Percentiles rank a stretch among this genome's conserved stretches.
phyloP scores from a whole-genome alignment of 2,113 vertebrate genomes.

The Neolamprologus longior region DNA sequence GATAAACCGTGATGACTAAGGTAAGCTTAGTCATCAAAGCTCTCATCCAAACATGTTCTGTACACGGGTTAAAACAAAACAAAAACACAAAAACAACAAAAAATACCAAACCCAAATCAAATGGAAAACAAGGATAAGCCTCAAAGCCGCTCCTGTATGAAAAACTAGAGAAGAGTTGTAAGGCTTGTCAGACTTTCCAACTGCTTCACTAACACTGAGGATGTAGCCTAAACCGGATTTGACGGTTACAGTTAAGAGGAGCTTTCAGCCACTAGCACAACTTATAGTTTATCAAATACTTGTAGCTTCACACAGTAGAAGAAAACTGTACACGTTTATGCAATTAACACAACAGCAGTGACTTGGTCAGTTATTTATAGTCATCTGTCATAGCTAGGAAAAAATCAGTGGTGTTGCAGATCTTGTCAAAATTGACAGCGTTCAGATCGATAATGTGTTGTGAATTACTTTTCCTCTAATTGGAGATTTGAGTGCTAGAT shows the following conservation, averaged over 20 bases:
- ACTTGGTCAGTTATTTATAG: neutral
- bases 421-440: neutral
- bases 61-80: neutral
- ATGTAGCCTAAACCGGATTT: neutral
- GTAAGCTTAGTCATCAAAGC: neutral
- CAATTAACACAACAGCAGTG: neutral
- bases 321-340: neutral
- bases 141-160: neutral
- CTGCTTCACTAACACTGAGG: neutral
- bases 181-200: neutral
- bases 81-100: neutral
- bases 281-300: rapidly evolving
- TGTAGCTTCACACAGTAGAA: neutral
- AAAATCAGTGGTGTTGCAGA: neutral
- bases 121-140: neutral
- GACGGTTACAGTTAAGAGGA: neutral
- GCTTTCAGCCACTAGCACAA: neutral
- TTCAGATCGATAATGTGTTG: neutral
- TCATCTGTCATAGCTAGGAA: neutral
- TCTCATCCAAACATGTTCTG: neutral
- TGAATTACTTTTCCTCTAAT: neutral
- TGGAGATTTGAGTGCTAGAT: rapidly evolving
- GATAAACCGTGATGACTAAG: neutral
- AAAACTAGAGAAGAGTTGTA: neutral
- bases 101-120: neutral